phyloP scores from a whole-genome alignment of 92 coral and sea anemone genomes.

The Chrysogorgia sp. region DNA sequence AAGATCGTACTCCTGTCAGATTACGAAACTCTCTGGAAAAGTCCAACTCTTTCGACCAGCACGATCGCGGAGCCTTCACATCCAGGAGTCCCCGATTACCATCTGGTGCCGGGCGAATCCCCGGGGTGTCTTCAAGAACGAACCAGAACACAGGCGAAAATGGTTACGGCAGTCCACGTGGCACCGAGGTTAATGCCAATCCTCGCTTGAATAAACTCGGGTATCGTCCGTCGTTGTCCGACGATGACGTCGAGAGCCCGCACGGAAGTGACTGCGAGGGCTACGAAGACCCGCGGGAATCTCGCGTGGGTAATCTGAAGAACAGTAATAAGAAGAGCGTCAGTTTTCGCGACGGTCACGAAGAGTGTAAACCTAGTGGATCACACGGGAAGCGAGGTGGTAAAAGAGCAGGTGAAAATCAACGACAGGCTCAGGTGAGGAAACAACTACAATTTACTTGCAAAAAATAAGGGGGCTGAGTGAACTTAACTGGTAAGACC shows the following conservation, averaged over 20 bases:
- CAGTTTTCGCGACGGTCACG: conserved; percentile 69
- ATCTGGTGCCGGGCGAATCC: conserved; percentile 7
- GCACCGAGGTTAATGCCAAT: conserved; percentile 4
- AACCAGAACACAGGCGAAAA: conserved; percentile 6
- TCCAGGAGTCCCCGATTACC: conserved; percentile 32
- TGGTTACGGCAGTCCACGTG: conserved; percentile 11
- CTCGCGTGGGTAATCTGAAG: conserved; percentile 58
- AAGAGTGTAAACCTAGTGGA: conserved; percentile 42
- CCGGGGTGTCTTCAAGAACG: neutral
- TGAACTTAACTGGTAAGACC: no score
- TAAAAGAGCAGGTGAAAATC: conserved; percentile 38
- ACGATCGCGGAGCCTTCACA: conserved; percentile 41
- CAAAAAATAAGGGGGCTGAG: no score
- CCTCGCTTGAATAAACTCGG: neutral
- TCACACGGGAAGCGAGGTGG: conserved; percentile 33
- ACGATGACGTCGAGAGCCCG: conserved; percentile 93
- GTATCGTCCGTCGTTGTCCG: conserved; percentile 87
- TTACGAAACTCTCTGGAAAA: conserved; percentile 26
- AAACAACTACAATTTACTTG: no score
- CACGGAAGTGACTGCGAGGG: conserved; percentile 74
- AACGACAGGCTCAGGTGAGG: conserved; percentile 38
- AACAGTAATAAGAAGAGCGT: conserved; percentile 70
- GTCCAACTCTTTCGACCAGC: conserved; percentile 37
- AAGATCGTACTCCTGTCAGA: conserved; percentile 22
- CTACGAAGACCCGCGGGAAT: conserved; percentile 75